Base-by-base conservation (phyloP, 2,797 vertebrate species). In the Scarus forsteni region DNA sequence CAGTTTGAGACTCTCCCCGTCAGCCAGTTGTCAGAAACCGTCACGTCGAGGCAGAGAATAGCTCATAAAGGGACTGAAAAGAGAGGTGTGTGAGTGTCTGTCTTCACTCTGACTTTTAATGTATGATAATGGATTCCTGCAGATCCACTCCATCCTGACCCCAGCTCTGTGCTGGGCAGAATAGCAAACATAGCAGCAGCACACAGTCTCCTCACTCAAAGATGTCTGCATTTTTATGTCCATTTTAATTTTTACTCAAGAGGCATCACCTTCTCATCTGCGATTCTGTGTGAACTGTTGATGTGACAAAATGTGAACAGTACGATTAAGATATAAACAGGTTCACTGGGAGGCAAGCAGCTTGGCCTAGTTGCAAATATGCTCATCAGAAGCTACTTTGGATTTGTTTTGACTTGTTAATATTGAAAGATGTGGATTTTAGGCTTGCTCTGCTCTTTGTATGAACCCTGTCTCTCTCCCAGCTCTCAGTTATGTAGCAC, bases 101-200 rank as follows among this genome's bases (percentile, higher is more conserved):
- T 45, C 75, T 63, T 16, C 18, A 67, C 16, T 15, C 8, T 44
- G 10, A 60, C 40, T n/a, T 34, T 42, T 57, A 64, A 58, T 74
- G 14, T 40, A 54, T 74, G 46, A 53, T 70, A 57, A 74, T 70
- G 54, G 49, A 19, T 66, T 46, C 61, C 7, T 51, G 35, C 45
- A 14, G 19, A 59, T 50, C 18, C n/a, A 10, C 9, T 7, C 43
- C 48, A 56, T 59, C 55, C 49, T 36, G 11, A 63, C 16, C 59
- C 16, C 46, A 19, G 57, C 63, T 44, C 59, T 40, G 1, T 7
- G 27, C 42, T 38, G n/a, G 27, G 5, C 8, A 59, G 54, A 40
- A 55, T 36, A 46, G 59, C 9, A 16, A n/a, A 43, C n/a, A 16
- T 50, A 38, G 46, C 60, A 58, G 43, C 44, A 45, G 27, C 34